These are phyloP conservation scores for Erpornis zantholeuca DNA, from an alignment of 2,113 vertebrate species.

Conservation along the genomic window DNA sequence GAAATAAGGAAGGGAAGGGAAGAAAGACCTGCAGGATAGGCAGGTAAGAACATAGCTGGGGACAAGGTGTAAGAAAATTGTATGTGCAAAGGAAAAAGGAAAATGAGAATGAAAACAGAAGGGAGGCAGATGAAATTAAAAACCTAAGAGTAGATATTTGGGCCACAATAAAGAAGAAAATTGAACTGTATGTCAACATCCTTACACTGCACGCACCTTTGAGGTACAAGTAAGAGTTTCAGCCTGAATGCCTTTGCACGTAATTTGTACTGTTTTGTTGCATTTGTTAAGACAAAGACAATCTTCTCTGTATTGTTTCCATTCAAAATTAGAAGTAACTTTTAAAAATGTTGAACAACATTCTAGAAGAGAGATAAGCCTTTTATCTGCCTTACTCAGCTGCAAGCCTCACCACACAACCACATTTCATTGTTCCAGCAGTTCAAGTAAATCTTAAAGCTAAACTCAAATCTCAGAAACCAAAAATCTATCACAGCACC, in stretches of 20 bases:
- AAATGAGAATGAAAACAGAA: background rate
- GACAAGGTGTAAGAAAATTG: background rate
- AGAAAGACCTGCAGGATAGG: background rate
- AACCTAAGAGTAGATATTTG: background rate
- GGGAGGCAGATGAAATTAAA: background rate
- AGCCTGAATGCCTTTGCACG: background rate
- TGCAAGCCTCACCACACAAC: background rate
- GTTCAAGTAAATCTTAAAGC: conserved; percentile 29
- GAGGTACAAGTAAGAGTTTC: background rate
- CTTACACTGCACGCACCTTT: background rate
- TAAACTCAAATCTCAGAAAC: conserved; percentile 31
- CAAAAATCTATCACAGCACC: conserved; percentile 2
- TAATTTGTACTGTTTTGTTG: background rate
- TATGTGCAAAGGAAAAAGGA: background rate
- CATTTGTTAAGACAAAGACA: conserved; percentile 18
- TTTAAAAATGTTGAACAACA: background rate
- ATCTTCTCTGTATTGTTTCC: background rate
- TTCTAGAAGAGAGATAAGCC: background rate
- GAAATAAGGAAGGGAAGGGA: background rate
- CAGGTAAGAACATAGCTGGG: background rate
- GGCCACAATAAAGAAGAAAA: background rate
- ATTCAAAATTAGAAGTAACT: background rate
- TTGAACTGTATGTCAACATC: background rate
- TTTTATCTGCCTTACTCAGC: conserved; percentile 23
- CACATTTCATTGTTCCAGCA: conserved; percentile 1